A percentile compares a stretch with the other conserved stretches of the same genome.
These are phyloP conservation scores for Oreonectes daqikongensis DNA, from an alignment of 2,797 vertebrate species.

Conservation along the genomic window DNA sequence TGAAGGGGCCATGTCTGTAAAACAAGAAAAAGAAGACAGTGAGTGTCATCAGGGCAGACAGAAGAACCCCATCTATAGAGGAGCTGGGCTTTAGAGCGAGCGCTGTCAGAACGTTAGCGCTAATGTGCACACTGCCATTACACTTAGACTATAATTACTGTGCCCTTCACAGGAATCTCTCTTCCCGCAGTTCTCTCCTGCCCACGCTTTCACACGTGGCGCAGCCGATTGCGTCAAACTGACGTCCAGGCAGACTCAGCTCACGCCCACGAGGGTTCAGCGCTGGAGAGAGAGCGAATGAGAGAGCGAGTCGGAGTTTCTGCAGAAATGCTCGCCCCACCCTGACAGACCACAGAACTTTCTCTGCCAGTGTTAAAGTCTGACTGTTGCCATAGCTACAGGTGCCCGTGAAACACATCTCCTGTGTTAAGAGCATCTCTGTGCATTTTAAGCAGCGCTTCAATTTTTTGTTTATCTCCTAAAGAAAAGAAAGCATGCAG, in stretches of 20 bases:
- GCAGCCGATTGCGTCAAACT: slow-evolving; percentile 75
- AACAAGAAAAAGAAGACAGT: slow-evolving; percentile 1
- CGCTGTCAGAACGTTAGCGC: slow-evolving; percentile 49
- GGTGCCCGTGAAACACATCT: neutral
- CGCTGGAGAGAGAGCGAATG: slow-evolving; percentile 7
- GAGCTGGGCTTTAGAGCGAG: slow-evolving; percentile 60
- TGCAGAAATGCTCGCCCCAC: neutral
- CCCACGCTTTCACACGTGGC: slow-evolving; percentile 72
- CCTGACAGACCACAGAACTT: neutral
- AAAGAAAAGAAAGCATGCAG: neutral
- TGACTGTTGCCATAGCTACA: slow-evolving; percentile 36
- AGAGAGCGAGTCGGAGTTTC: too few species aligned
- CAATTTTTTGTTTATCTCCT: neutral
- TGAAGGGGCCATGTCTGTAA: slow-evolving; percentile 58
- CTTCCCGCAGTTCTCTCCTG: slow-evolving; percentile 62
- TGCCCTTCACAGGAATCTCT: slow-evolving; percentile 71
- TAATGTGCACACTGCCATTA: slow-evolving; percentile 69
- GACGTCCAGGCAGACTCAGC: slow-evolving; percentile 70
- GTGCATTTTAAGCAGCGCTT: neutral
- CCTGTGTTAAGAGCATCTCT: neutral
- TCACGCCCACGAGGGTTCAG: slow-evolving; percentile 45
- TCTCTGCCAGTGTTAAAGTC: neutral
- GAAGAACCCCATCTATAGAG: slow-evolving; percentile 26
- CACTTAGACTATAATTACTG: slow-evolving; percentile 74
- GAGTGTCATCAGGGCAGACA: neutral